These are phyloP conservation scores for Andrena fulva DNA, from an alignment of 2,888 invertebrate genomes.

Conservation along the genomic window DNA sequence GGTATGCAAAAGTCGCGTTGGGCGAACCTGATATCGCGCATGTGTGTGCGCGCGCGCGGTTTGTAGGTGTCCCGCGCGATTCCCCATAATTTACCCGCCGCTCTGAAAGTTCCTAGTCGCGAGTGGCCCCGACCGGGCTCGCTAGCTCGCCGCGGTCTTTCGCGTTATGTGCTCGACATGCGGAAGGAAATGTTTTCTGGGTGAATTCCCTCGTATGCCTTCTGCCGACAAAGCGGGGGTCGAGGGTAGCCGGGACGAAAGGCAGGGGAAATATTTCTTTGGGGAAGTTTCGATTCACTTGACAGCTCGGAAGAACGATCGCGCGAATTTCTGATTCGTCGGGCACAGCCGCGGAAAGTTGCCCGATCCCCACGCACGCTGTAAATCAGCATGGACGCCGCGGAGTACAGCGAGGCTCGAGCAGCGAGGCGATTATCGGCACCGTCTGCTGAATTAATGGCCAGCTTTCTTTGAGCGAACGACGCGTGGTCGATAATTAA, in stretches of 20 bases:
- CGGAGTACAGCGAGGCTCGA: conserved; percentile 24
- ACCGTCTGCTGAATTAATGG: conserved; percentile 45
- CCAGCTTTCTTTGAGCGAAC: background rate
- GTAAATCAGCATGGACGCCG: conserved; percentile 58
- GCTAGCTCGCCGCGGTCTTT: conserved; percentile 46
- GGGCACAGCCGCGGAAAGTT: conserved; percentile 50
- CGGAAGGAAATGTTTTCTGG: conserved; percentile 74
- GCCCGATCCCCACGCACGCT: conserved; percentile 46
- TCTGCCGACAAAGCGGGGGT: conserved; percentile 14
- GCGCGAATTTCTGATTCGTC: conserved; percentile 65
- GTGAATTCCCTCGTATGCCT: conserved; percentile 58
- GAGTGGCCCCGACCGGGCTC: conserved; percentile 20
- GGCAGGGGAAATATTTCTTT: conserved; percentile 69
- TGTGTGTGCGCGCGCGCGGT: background rate
- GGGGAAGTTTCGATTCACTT: conserved; percentile 67
- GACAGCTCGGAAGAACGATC: conserved; percentile 68
- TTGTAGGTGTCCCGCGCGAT: conserved; percentile 13
- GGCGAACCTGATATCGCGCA: conserved; percentile 47
- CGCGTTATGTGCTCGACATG: conserved; percentile 65
- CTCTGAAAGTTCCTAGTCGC: conserved; percentile 62
- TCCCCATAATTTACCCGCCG: conserved; percentile 71
- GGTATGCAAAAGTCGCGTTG: conserved; percentile 42
- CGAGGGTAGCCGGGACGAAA: background rate
- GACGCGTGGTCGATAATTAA: conserved; percentile 38
- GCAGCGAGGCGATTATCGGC: conserved; percentile 50